Evolutionary conservation across 2,113 vertebrate species (phyloP), one percentile per base, ranked within the genome.

Genomic region (Elanus axillaris): DNA sequence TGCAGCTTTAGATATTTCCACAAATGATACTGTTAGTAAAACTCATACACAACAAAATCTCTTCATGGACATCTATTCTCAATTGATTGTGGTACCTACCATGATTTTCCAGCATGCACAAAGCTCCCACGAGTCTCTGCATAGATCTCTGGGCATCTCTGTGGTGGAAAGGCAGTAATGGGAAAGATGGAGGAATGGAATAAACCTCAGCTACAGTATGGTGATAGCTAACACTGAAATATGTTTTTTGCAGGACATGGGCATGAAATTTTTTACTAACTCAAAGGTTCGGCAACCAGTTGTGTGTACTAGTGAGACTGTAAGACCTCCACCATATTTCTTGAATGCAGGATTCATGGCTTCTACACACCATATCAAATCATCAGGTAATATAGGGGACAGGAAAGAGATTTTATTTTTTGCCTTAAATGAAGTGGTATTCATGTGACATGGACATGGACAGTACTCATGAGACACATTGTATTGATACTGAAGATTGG

Each of bases 211-310:
- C 18, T 71, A 20, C 8, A 27, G 2, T 56, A 32, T 36, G 17
- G 13, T 56, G 63, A 20, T 4, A 1, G 4, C 13, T 84, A 76
- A 95, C 3, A 14, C 2, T 0, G 1, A 59, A 88, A 56, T 38
- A 6, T 53, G 8, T 38, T 73, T 94, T 96, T 90, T 67, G 72
- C 87, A 98, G 97, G 97, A 94, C 19, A 96, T 96, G 78, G 97
- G 97, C 66, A 87, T 98, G 17, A 98, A 97, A 63, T 80, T 97
- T 75, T 92, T 98, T 71, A 97, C 97, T 56, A 97, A 97, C 56
- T 95, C 97, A 23, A 96, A 95, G 40, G 71, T 96, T 82, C 94
- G 47, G 27, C 96, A 97, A 8, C 97, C 97, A 48, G 95, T 96
- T 23, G 19, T 97, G 22, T 98, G 97, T 47, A 10, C 72, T 34